These are phyloP conservation scores for Scomber colias DNA, from an alignment of 2,113 vertebrate species.

Conservation along the genomic window DNA sequence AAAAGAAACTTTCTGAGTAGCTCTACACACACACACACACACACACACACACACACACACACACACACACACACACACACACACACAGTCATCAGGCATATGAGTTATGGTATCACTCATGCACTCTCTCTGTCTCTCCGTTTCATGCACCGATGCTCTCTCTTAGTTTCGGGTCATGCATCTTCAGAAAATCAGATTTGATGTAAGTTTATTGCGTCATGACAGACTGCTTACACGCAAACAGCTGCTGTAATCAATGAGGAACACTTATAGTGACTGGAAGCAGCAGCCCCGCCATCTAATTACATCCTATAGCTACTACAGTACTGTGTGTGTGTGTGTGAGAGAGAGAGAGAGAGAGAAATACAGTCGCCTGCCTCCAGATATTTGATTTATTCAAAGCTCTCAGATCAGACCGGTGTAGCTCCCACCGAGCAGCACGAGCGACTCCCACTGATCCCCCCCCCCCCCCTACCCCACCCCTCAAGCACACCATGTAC, in stretches of 20 bases:
- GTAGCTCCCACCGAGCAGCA: too few relatives aligned
- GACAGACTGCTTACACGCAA: constrained; percentile 4
- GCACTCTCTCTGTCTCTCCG: background rate
- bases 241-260: constrained; percentile 9
- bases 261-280: background rate
- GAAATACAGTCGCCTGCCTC: constrained; percentile 3
- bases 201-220: constrained; percentile 1
- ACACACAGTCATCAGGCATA: background rate
- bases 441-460: constrained; percentile 35
- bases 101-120: background rate
- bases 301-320: background rate
- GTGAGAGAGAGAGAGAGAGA: too few relatives aligned
- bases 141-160: background rate
- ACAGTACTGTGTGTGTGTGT: background rate
- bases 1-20: background rate
- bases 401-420: constrained; percentile 28
- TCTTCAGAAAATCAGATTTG: background rate
- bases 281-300: constrained; percentile 4
- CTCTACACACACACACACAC: background rate
- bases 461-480: background rate
- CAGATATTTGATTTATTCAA: constrained; percentile 45
- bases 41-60: background rate
- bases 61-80: background rate
- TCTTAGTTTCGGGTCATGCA: background rate
- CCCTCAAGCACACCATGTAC: constrained; percentile 80